Evolutionary conservation across 2,113 vertebrate species (phyloP).

Genomic region (Physeter macrocephalus): DNA sequence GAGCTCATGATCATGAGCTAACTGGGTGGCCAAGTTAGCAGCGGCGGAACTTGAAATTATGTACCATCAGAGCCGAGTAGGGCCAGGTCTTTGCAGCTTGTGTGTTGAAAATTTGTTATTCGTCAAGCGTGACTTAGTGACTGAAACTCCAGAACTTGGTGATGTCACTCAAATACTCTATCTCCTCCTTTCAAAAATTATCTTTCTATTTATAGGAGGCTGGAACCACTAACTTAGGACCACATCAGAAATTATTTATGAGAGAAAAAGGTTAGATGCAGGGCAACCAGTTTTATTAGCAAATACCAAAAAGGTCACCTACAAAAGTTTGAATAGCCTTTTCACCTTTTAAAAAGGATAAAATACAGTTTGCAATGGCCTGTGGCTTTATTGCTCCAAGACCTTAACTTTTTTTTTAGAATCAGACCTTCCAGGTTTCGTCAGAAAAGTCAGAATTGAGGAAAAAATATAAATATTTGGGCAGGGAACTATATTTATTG

Average conservation of each 20-base stretch:
- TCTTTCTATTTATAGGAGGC: background rate
- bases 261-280: background rate
- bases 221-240: background rate
- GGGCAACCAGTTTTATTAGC: background rate
- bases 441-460: slow-evolving; percentile 10
- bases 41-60: background rate
- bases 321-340: background rate
- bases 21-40: background rate
- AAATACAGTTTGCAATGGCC: background rate
- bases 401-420: background rate
- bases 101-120: background rate
- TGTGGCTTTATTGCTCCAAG: background rate
- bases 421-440: background rate
- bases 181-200: background rate
- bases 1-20: background rate
- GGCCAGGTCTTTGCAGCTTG: background rate
- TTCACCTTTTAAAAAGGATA: background rate
- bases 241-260: background rate
- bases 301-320: slow-evolving; percentile 19
- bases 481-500: background rate
- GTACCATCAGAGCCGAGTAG: background rate
- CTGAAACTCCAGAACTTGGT: background rate
- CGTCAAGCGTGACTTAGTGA: background rate
- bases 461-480: slow-evolving; percentile 1
- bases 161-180: slow-evolving; percentile 13